Conservation (phyloP, 2,113 vertebrate species). For the Oreotrochilus melanogaster region DNA sequence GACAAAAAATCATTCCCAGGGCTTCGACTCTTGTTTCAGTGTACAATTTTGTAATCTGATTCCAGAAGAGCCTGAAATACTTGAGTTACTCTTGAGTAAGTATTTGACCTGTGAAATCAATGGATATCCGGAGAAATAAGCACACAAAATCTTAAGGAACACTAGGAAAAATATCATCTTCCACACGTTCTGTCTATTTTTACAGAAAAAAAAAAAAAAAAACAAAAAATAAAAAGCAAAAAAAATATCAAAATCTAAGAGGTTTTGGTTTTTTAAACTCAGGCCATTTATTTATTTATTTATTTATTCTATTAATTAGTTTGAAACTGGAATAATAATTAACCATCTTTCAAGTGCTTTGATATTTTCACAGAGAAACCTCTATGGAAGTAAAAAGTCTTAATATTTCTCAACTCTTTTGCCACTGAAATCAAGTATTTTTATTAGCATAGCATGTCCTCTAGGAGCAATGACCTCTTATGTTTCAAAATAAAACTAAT, state of each 20-base stretch:
- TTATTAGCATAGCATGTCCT: background rate
- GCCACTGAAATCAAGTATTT: background rate
- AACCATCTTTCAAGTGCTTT: background rate
- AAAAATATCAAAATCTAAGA: no score
- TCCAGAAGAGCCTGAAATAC: background rate
- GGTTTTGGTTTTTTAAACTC: background rate
- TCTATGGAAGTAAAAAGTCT: background rate
- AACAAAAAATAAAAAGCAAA: no score
- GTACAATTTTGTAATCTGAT: background rate
- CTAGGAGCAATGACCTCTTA: background rate
- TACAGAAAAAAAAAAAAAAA: background rate
- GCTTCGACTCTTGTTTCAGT: background rate
- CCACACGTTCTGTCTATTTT: background rate
- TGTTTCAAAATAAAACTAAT: constrained; percentile 18
- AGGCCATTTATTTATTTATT: background rate
- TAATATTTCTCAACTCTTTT: background rate
- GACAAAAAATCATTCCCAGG: background rate
- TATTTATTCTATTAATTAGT: background rate
- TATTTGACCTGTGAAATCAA: background rate
- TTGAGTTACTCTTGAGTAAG: background rate
- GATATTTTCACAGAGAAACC: background rate
- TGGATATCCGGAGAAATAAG: background rate
- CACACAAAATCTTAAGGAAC: background rate
- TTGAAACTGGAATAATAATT: background rate
- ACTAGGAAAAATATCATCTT: background rate